phyloP scores from a whole-genome alignment of 2,888 invertebrate genomes.

The Exephanes ischioxanthus region DNA sequence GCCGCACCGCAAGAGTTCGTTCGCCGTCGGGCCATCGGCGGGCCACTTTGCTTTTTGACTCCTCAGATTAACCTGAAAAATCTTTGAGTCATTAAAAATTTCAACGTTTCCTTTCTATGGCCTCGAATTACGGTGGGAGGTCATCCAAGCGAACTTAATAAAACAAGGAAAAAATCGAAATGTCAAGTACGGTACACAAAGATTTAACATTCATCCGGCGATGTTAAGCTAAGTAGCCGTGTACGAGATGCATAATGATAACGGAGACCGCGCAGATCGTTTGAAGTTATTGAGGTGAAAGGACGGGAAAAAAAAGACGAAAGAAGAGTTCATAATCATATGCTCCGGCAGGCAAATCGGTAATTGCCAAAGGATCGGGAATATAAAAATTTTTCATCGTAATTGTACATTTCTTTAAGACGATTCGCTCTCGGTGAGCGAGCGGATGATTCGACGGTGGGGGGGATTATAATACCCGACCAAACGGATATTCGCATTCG shows the following conservation, averaged over 20 bases:
- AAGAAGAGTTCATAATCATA: slow-evolving; percentile 41
- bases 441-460: slow-evolving; percentile 48
- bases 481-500: slow-evolving; percentile 29
- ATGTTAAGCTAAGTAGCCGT: slow-evolving; percentile 57
- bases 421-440: slow-evolving; percentile 39
- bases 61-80: neutral
- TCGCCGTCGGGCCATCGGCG: slow-evolving; percentile 18
- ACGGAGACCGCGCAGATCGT: slow-evolving; percentile 45
- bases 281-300: slow-evolving; percentile 47
- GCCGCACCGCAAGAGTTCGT: slow-evolving; percentile 15
- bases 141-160: neutral
- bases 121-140: slow-evolving; percentile 37
- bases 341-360: slow-evolving; percentile 58
- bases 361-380: slow-evolving; percentile 55
- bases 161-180: neutral
- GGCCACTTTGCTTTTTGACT: neutral
- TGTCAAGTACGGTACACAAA: slow-evolving; percentile 44
- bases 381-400: slow-evolving; percentile 41
- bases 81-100: neutral
- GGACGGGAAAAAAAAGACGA: slow-evolving; percentile 4
- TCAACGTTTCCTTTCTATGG: slow-evolving; percentile 7
- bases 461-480: slow-evolving; percentile 55
- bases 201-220: slow-evolving; percentile 44
- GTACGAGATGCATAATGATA: slow-evolving; percentile 48
- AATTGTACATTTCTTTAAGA: slow-evolving; percentile 60